Evolutionary conservation across 2,113 vertebrate genomes (phyloP), one percentile per base, ranked within the genome.

Genomic region (Sorex araneus): DNA sequence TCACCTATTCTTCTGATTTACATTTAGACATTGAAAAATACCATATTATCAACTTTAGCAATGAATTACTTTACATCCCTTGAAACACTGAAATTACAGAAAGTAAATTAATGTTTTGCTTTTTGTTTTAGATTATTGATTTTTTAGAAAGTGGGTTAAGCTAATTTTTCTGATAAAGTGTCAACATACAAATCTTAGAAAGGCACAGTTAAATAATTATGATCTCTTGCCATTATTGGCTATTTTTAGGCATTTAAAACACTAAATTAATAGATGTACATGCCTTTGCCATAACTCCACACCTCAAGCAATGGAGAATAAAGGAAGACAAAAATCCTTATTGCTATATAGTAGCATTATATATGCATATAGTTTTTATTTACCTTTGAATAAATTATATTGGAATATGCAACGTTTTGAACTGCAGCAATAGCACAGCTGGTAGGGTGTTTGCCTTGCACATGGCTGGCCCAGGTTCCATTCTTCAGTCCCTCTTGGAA

Each of bases 81-180:
- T 66, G 15, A 77, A 92, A 63, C 16, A 81, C 4, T 92, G 36
- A 1, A 5, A 82, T 90, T 91, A 45, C 25, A 78, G 28, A 50
- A 93, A 90, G 18, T 54, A 86, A 87, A 78, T 67, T 89, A 8
- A 50, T 95, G 78, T 87, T 94, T 94, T 8, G 84, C 19, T 23
- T 78, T 84, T 90, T 27, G 15, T 83, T 93, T 94, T 76, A 64
- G 25, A 80, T 86, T 88, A 60, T 10, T 90, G 2, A 93, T 4
- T 85, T 89, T 83, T 91, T 27, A 40, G 15, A 78, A 50, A 86
- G 70, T 47, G 1, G 2, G 21, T 71, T 85, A 19, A 67, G 34
- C 7, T 88, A n/a, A 60, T 40, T 73, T 66, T 90, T 86, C 63
- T 86, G 47, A 12, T 89, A 30, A 85, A 60, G 2, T 66, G 12